These are phyloP conservation scores for Athalia cordata DNA, from an alignment of 2,888 invertebrate species.

Conservation along the genomic window DNA sequence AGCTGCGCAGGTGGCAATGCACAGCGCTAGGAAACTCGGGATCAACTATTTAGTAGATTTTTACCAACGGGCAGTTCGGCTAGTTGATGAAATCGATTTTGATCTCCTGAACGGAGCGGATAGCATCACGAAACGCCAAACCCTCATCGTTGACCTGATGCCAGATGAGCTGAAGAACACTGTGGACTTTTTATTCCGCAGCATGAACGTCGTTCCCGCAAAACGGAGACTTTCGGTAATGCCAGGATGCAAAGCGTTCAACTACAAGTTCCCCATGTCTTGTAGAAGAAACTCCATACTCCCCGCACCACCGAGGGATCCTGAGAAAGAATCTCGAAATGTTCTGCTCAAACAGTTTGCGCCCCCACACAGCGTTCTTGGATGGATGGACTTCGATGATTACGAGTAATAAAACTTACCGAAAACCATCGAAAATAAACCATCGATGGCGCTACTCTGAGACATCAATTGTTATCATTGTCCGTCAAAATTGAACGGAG, in stretches of 20 bases:
- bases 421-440: neutral
- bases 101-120: slow-evolving; percentile 68
- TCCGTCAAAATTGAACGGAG: neutral
- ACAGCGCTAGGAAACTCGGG: slow-evolving; percentile 66
- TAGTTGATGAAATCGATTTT: slow-evolving; percentile 70
- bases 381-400: slow-evolving; percentile 61
- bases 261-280: slow-evolving; percentile 56
- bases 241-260: slow-evolving; percentile 72
- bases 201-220: slow-evolving; percentile 73
- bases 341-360: slow-evolving; percentile 57
- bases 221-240: slow-evolving; percentile 74
- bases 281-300: slow-evolving; percentile 59
- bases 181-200: slow-evolving; percentile 72
- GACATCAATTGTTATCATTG: neutral
- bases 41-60: slow-evolving; percentile 67
- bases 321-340: slow-evolving; percentile 53
- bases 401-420: slow-evolving; percentile 53
- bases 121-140: slow-evolving; percentile 71
- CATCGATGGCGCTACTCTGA: neutral
- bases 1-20: slow-evolving; percentile 60
- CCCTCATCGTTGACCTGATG: slow-evolving; percentile 72
- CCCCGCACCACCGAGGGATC: slow-evolving; percentile 54
- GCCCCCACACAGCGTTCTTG: slow-evolving; percentile 55
- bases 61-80: slow-evolving; percentile 63
- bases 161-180: slow-evolving; percentile 71